Evolutionary conservation across 1,140 invertebrate genomes (phyloP), one percentile per base, ranked within the genome.

Genomic region (Hormaphis cornu): DNA sequence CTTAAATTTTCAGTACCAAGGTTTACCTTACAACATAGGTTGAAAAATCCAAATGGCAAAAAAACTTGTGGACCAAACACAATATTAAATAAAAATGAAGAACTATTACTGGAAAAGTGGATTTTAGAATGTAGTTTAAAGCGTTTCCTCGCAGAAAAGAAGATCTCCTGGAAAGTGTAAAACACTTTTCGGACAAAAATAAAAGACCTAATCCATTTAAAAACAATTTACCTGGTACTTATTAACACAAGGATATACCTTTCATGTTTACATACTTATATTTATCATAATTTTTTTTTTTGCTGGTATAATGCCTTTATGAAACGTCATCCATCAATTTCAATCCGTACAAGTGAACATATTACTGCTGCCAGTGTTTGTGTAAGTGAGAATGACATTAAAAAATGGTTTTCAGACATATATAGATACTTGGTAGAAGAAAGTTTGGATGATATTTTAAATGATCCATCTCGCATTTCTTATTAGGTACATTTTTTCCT

Each of bases 1-100:
- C 6, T n/a, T n/a, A 44, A 44, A 18, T 44, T 44, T 44, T 14
- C 4, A 3, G 16, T 44, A 44, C 16, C 42, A 18, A 14, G 72
- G 54, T 70, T 20, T 22, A 24, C 28, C 50, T 22, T 71, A 26
- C 46, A 59, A 28, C 22, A 48, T 33, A 66, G 53, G 48, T 30
- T 73, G 35, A 53, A 69, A 56, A 48, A 72, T 52, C 14, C 72
- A 35, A 3, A 44, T 44, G 18, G 42, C 30, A 33, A 33, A 44
- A 44, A 44, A 44, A 44, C 14, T n/a, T 7, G 42, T 44, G 14
- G 37, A 5, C 42, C 42, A 44, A n/a, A 14, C 12, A 44, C 42
- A 18, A 18, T 44, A 7, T 44, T 44, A 44, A 44, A 14, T n/a
- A 14, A 44, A 44, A 14, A 44, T 14, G 42, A 44, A 44, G 42